These are phyloP conservation scores for Saccostrea echinata DNA, from an alignment of 1,140 invertebrate species.

Conservation along the genomic window DNA sequence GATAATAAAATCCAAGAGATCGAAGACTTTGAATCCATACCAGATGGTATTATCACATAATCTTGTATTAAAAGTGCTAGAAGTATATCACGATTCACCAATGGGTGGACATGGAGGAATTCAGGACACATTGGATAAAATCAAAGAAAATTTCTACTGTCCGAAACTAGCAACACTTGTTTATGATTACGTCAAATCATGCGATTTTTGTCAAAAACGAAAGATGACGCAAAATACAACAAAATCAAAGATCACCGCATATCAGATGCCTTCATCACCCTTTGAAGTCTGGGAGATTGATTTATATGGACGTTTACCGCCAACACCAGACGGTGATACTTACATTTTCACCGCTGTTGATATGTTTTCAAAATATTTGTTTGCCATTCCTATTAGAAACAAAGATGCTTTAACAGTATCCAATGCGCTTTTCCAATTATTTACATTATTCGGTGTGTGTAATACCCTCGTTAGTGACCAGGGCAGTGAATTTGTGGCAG, in stretches of 20 bases:
- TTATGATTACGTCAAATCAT: constrained; percentile 50
- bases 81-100: too few species aligned
- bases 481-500: constrained; percentile 51
- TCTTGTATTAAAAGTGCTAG: constrained; percentile 3
- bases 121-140: constrained; percentile 46
- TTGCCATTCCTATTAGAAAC: constrained; percentile 32
- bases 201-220: constrained; percentile 50
- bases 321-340: background rate
- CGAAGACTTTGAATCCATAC: constrained; percentile 17
- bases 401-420: constrained; percentile 48
- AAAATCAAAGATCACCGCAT: constrained; percentile 16
- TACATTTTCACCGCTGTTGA: constrained; percentile 52
- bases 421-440: constrained; percentile 37
- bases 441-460: constrained; percentile 51
- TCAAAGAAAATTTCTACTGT: constrained; percentile 52
- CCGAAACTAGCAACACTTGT: constrained; percentile 29
- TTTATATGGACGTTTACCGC: constrained; percentile 44
- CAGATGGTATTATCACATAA: constrained; percentile 33
- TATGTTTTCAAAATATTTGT: constrained; percentile 50
- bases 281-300: constrained; percentile 51
- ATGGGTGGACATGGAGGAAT: constrained; percentile 52
- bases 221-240: constrained; percentile 46
- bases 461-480: constrained; percentile 48
- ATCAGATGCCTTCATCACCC: constrained; percentile 33
- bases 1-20: constrained; percentile 26